Evolutionary conservation across 2,888 invertebrate species (phyloP).

Genomic region (Heliconius erato): DNA sequence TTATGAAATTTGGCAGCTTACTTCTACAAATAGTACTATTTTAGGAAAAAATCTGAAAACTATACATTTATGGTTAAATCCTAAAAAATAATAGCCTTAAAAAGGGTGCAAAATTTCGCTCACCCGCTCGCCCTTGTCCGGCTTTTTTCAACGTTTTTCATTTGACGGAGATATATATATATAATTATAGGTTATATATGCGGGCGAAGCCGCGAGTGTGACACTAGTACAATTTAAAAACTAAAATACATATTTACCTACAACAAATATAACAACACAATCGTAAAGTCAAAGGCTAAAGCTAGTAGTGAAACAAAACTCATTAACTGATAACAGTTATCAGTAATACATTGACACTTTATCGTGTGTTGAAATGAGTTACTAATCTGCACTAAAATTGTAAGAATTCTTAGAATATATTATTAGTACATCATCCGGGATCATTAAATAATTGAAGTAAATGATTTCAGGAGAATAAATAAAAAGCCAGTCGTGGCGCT

Average conservation of each 20-base stretch:
- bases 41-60: too few species aligned
- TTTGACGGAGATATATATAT: too few species aligned
- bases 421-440: neutral
- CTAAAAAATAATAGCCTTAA: too few species aligned
- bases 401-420: slow-evolving; percentile 11
- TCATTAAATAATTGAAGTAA: neutral
- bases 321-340: slow-evolving; percentile 35
- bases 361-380: slow-evolving; percentile 37
- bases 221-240: neutral
- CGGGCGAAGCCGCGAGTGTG: too few species aligned
- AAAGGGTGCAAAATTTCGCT: too few species aligned
- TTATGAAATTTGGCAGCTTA: too few species aligned
- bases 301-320: slow-evolving; percentile 3
- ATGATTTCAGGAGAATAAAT: neutral
- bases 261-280: slow-evolving; percentile 1
- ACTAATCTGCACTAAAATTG: slow-evolving; percentile 25
- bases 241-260: neutral
- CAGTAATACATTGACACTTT: slow-evolving; percentile 43
- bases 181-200: too few species aligned
- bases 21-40: too few species aligned
- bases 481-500: too few species aligned
- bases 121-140: too few species aligned
- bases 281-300: slow-evolving; percentile 14
- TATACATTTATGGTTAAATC: too few species aligned
- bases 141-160: too few species aligned